Evolutionary conservation across 2,888 invertebrate species (phyloP), one percentile per base, ranked within the genome.

Genomic region (Cryptocephalus primarius): DNA sequence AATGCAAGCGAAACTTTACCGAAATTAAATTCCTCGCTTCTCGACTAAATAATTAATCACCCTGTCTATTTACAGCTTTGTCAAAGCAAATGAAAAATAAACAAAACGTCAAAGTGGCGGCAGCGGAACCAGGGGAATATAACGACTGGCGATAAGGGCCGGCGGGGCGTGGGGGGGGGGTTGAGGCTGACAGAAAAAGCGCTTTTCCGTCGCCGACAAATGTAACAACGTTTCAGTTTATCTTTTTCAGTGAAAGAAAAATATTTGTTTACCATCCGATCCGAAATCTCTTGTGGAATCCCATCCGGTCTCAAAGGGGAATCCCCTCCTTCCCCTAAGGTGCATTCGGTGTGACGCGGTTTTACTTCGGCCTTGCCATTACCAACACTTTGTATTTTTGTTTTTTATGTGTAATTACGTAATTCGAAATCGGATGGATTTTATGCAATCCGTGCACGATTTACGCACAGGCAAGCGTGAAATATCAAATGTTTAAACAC

Each of bases 211-310:
- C 22, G 22, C 22, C 22, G 22, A 22, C 22, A 22, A 22, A 22
- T 22, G 22, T 22, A 22, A 22, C 22, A 22, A 22, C 22, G 22
- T 22, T 22, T 44, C 44, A 33, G 42, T 40, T 40, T 43, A 47
- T 47, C 39, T 45, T 49, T 22, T 43, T 40, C 47, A 40, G 42
- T 33, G 34, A 44, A 47, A 45, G 44, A 41, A 34, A 47, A 49
- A 49, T 49, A 47, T 49, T 49, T 49, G 42, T 47, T 14, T 40
- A 44, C 39, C 42, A 43, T 33, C 40, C 40, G 40, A 47, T 49
- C 36, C 43, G 32, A 36, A 39, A 36, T 40, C 31, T 39, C 22
- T 36, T 22, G 2, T 33, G 42, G 33, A 47, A 44, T 44, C 43
- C 32, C 36, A 47, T 47, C 44, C 34, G 34, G 36, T 39, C 45